Base-by-base conservation (phyloP, 1,140 invertebrate species). In the Gryon sp. region DNA sequence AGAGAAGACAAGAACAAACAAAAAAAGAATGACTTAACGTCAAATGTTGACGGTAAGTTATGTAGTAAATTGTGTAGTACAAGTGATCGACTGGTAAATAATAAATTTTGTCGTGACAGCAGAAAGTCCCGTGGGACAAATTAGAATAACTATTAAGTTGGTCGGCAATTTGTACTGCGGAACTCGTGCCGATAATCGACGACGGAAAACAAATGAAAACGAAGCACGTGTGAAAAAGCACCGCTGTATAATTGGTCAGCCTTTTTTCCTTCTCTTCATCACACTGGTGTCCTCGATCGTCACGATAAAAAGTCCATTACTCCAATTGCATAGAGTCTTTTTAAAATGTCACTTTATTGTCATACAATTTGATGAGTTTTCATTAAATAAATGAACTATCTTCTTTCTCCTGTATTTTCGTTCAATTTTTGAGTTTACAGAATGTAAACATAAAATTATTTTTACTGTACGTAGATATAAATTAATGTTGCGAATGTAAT, bases 111-210 rank as follows among this genome's bases (percentile, higher is more conserved):
- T 68, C 30, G 52, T 48, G 63, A 68, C 52, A 48, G 18, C 24
- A 11, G 34, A 18, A 6, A 45, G 20, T 45, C 66, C 50, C 40
- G 11, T 18, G 59, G 59, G 59, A 57, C 20, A 50, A 73, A 63
- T 57, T 57, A 50, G 38, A 57, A 72, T 43, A n/a, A 43, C 68
- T 34, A 72, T 62, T 62, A 72, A 63, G 38, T 72, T 53, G 16
- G 18, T 15, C 46, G 12, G 57, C 32, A 72, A 55, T 72, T 72
- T 72, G 24, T 50, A 15, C 32, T 28, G n/a, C 28, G 24, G n/a
- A 32, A n/a, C 48, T 63, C 40, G 59, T 63, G 43, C 15, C 40
- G 32, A 36, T 65, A 63, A 63, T 72, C 38, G 68, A 45, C 43
- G 20, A 24, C 38, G 12, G 40, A 40, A 62, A 50, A 62, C 32